Evolutionary conservation across 92 coral and sea anemone genomes (phyloP).

Genomic region (Paramuricea clavata): DNA sequence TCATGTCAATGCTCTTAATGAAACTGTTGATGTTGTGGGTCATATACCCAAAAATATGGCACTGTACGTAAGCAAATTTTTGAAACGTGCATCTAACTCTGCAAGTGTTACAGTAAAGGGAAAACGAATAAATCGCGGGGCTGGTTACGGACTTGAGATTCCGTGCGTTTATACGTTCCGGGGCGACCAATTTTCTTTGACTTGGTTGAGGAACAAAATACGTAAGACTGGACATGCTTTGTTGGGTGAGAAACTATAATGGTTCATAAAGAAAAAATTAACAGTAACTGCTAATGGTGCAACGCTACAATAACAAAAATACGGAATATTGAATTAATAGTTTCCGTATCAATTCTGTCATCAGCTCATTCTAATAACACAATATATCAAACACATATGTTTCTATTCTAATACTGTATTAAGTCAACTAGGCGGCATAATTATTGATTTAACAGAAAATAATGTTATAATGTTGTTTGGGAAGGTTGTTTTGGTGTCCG

Average conservation of each 20-base stretch:
- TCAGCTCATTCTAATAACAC: background rate
- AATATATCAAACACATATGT: background rate
- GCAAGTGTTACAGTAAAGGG: slow-evolving; percentile 45
- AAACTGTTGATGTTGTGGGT: slow-evolving; percentile 40
- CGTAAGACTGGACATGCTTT: slow-evolving; percentile 2
- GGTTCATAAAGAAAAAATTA: slow-evolving; percentile 17
- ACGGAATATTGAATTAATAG: background rate
- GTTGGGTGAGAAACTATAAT: slow-evolving; percentile 15
- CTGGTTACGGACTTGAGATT: slow-evolving; percentile 64
- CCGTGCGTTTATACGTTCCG: slow-evolving; percentile 54
- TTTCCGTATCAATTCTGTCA: slow-evolving; percentile 2
- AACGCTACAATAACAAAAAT: background rate
- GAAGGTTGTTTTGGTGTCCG: no score
- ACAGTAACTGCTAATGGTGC: slow-evolving; percentile 12
- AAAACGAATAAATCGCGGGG: slow-evolving; percentile 55
- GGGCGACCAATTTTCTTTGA: slow-evolving; percentile 58
- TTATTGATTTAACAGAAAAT: slow-evolving; percentile 1
- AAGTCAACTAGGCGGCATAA: slow-evolving; percentile 3
- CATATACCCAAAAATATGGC: slow-evolving; percentile 56
- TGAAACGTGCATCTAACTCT: slow-evolving; percentile 54
- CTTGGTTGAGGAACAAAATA: slow-evolving; percentile 59
- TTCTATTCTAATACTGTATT: background rate
- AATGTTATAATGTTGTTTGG: no score
- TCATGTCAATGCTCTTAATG: background rate
- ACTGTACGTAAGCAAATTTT: slow-evolving; percentile 44